These are phyloP conservation scores for Tinamus major DNA, from an alignment of 2,797 vertebrate genomes.

Conservation along the genomic window DNA sequence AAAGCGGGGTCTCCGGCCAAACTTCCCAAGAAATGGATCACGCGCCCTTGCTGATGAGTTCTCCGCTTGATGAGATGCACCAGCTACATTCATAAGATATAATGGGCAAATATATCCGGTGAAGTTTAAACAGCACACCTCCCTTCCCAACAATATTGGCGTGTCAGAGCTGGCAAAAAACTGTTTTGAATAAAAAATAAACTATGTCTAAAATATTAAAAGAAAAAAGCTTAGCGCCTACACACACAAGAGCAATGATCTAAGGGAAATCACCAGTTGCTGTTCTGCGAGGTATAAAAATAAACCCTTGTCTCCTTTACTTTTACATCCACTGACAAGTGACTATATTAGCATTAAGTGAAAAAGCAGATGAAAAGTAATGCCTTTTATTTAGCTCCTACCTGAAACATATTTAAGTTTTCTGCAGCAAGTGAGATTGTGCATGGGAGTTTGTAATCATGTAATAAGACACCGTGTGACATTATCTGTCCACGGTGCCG, in stretches of 20 bases:
- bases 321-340: conserved; percentile 75
- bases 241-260: conserved; percentile 72
- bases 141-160: conserved; percentile 40
- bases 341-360: conserved; percentile 78
- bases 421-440: conserved; percentile 62
- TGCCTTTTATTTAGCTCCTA: conserved; percentile 76
- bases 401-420: conserved; percentile 73
- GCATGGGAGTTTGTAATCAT: conserved; percentile 66
- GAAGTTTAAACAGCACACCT: not conserved
- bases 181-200: conserved; percentile 74
- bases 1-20: conserved; percentile 5
- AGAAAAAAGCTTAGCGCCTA: conserved; percentile 64
- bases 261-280: conserved; percentile 76
- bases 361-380: conserved; percentile 78
- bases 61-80: conserved; percentile 55
- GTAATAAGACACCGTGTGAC: conserved; percentile 65
- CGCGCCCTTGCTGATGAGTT: conserved; percentile 33
- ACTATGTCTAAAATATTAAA: conserved; percentile 72
- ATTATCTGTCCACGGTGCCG: conserved; percentile 71
- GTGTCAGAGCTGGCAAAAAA: conserved; percentile 66
- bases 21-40: conserved; percentile 14
- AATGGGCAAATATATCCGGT: conserved; percentile 33
- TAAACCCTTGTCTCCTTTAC: conserved; percentile 74
- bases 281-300: conserved; percentile 74
- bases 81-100: conserved; percentile 40